A percentile compares a stretch with the other conserved stretches of the same genome.
Evolutionary conservation across 1,140 invertebrate species (phyloP).

Genomic region (Steinernema khuongi): DNA sequence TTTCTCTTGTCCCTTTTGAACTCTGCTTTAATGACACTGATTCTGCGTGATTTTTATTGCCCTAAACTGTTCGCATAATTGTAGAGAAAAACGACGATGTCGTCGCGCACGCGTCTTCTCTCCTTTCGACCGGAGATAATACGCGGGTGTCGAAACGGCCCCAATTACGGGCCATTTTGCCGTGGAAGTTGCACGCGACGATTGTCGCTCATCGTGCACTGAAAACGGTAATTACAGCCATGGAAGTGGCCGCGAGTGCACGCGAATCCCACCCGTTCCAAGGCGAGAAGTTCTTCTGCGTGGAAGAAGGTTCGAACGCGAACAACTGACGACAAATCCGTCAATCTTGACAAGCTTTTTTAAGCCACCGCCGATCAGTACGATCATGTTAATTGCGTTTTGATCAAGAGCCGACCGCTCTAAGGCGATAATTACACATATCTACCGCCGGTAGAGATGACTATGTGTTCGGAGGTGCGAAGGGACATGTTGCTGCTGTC

Average conservation of each 20-base stretch:
- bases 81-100: conserved; percentile 4
- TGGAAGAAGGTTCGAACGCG: neutral
- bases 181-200: conserved; percentile 4
- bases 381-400: conserved; percentile 7
- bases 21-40: neutral
- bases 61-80: conserved; percentile 6
- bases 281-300: neutral
- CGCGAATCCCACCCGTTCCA: neutral
- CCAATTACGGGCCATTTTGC: conserved; percentile 11
- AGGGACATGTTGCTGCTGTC: neutral
- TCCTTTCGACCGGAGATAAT: neutral
- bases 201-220: neutral
- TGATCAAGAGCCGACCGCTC: conserved; percentile 13
- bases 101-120: conserved; percentile 12
- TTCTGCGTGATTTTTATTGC: conserved; percentile 10
- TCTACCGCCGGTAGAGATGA: neutral
- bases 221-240: neutral
- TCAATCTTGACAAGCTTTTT: conserved; percentile 14
- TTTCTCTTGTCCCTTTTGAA: neutral
- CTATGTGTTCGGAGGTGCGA: neutral
- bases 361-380: neutral
- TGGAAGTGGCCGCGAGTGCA: neutral
- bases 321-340: neutral
- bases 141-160: neutral
- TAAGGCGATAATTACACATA: conserved; percentile 17